Percentiles rank a stretch among this genome's conserved stretches.
Evolutionary conservation across 1,140 invertebrate species (phyloP).

Genomic region (Heliconius congener): DNA sequence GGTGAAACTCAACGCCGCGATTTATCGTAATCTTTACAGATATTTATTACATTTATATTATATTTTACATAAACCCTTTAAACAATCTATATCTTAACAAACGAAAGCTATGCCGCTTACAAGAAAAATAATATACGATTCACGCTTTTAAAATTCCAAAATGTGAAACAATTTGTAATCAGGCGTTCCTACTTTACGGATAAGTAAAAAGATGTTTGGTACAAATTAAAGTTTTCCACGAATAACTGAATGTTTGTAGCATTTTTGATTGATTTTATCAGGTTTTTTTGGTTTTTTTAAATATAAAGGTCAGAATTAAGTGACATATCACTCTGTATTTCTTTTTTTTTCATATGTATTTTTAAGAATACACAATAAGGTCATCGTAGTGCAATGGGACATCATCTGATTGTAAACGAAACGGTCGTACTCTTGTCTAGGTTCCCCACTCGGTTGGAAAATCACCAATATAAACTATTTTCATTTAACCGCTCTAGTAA

Average conservation of each 20-base stretch:
- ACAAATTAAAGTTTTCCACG: constrained; percentile 1
- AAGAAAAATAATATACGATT: background rate
- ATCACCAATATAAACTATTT: no score
- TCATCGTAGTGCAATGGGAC: no score
- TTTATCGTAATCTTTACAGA: no score
- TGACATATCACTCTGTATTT: background rate
- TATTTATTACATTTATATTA: no score
- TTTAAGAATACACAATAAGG: no score
- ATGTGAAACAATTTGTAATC: constrained; percentile 14
- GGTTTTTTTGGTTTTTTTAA: background rate
- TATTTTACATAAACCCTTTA: background rate
- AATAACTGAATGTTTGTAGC: background rate
- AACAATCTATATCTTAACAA: background rate
- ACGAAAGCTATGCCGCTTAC: background rate
- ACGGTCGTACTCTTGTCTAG: no score
- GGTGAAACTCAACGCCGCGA: no score
- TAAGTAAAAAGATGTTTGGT: background rate
- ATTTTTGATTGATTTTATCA: background rate
- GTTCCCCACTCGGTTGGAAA: no score
- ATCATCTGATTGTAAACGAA: no score
- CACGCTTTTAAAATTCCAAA: background rate
- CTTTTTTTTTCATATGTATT: no score
- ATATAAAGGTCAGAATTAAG: background rate
- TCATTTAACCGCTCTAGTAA: no score
- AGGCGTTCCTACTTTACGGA: background rate